These are phyloP conservation scores for Excalfactoria chinensis DNA, from an alignment of 2,113 vertebrate species.

Conservation along the genomic window DNA sequence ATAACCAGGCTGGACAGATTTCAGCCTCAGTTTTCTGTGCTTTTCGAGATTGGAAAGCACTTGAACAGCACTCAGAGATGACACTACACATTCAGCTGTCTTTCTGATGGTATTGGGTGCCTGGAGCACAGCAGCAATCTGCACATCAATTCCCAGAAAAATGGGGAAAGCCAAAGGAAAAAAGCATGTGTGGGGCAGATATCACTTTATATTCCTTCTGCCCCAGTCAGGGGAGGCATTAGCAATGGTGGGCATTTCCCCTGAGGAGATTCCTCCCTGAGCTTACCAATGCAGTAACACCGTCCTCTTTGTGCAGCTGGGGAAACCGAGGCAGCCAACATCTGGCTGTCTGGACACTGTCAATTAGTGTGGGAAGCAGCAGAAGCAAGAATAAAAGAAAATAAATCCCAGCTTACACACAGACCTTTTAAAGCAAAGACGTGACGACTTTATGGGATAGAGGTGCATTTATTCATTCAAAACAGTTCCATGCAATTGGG, in stretches of 20 bases:
- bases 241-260: accelerated
- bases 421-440: neutral
- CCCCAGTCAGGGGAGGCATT: neutral
- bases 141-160: neutral
- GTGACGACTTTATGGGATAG: neutral
- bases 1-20: neutral
- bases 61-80: neutral
- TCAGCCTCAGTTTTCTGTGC: neutral
- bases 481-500: neutral
- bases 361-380: neutral
- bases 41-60: neutral
- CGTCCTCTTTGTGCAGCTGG: neutral
- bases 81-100: neutral
- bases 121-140: neutral
- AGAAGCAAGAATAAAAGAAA: neutral
- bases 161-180: neutral
- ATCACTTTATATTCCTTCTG: neutral
- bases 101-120: accelerated
- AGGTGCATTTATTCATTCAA: neutral
- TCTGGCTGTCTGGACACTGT: neutral
- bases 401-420: neutral
- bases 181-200: neutral
- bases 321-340: slow-evolving; percentile 4
- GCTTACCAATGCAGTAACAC: neutral
- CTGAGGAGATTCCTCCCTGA: neutral